Base-by-base conservation (phyloP, 2,888 invertebrate species). In the Pelosia muscerda region DNA sequence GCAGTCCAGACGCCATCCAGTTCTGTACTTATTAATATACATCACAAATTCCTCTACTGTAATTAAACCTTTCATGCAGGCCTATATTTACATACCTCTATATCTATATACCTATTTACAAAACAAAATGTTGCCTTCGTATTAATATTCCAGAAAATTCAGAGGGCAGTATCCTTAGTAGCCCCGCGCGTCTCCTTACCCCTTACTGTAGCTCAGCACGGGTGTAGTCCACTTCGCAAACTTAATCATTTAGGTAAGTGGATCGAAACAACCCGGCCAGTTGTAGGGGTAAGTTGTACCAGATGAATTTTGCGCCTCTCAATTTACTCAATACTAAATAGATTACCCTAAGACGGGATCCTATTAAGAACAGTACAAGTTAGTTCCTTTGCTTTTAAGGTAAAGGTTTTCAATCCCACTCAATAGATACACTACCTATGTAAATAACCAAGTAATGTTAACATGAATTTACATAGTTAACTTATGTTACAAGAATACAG, bases 221-320 rank as follows among this genome's bases (percentile, higher is more conserved):
- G 57, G 57, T 57, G 31, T 28, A 57, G 57, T 57, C 57, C 57
- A 57, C 26, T 57, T 57, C 57, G 15, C 28, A 28, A 28, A 57
- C 57, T 28, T 57, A 57, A 57, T 57, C 28, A 57, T 57, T 57
- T 28, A 57, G 28, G 25, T 55, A 55, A 55, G 54, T 55, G 54
- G 25, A 55, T 55, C 54, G 22, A 55, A 22, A 55, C 11, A 23
- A 55, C 22, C 25, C 13, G 54, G 8, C 11, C 25, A 55, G 25
- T 25, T 55, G 55, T 55, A 55, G 23, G 55, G 6, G 55, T 25
- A 25, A 26, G 13, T 55, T 55, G 25, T 26, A 8, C 55, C 55
- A 23, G 26, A 25, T 55, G 25, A 55, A 55, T 22, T 15, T 53
- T 28, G 6, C 49, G n/a, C 58, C n/a, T 28, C n/a, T 49, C 26